Evolutionary conservation across 2,113 vertebrate genomes (phyloP), one percentile per base, ranked within the genome.

Genomic region (Meriones unguiculatus): DNA sequence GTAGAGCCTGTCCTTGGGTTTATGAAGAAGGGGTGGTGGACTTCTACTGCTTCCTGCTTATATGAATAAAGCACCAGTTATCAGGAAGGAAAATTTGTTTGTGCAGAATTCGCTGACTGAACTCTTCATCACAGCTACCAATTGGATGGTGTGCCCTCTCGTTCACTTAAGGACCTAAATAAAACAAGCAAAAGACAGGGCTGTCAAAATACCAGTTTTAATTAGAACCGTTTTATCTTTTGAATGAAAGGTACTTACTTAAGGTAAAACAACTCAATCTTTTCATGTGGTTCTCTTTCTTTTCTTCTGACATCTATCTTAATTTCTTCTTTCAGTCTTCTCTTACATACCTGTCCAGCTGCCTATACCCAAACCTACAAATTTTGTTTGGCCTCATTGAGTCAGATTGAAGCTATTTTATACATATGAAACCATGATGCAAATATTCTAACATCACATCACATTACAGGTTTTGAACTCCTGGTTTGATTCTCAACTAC

Each of bases 71-170:
- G 46, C 97, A 91, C 75, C 80, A 59, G 28, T 65, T 95, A 95
- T 94, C 91, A 78, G 89, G 87, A 95, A 87, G 95, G 90, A 95
- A 70, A 95, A 67, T 10, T 72, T 95, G 88, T 90, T 54, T 88
- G 87, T 93, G 97, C 35, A 96, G 50, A 97, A 89, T 98, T 98
- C 93, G 80, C 2, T 97, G 96, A 93, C 97, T 98, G 98, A 98
- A 98, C 98, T 98, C 98, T 99, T 98, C 98, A 99, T 99, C 98
- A 95, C 95, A 89, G 98, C 97, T 98, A 98, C 98, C 97, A 96
- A 85, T 97, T 98, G 93, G 90, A 97, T 97, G 96, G 94, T 98
- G 96, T 97, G 91, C 93, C 92, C 96, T 98, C 98, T 98, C 98
- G 98, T 98, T 98, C 95, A 87, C 97, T 94, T 97, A 97, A 97